phyloP scores from a whole-genome alignment of 2,113 vertebrate genomes.

The Poecile atricapillus region DNA sequence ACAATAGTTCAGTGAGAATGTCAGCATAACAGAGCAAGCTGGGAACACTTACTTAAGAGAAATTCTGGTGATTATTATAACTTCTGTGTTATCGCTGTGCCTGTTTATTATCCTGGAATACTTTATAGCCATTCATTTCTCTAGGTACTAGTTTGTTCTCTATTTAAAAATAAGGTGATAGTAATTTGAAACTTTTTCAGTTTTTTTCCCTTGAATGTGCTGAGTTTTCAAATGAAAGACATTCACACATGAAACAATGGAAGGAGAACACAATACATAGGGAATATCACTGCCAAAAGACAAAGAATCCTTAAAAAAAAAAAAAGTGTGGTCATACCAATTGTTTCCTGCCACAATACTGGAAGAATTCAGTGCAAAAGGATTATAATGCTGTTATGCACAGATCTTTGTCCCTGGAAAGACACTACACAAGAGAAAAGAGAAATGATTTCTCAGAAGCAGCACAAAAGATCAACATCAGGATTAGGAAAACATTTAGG shows the following conservation, averaged over 20 bases:
- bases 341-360: neutral
- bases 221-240: neutral
- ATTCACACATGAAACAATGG: neutral
- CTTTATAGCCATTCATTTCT: neutral
- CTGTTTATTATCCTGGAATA: constrained; percentile 35
- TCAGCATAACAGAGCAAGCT: constrained; percentile 51
- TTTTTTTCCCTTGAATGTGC: neutral
- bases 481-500: neutral
- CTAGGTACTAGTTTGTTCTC: neutral
- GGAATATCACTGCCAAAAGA: neutral
- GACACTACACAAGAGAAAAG: neutral
- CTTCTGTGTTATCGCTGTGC: neutral
- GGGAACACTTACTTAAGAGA: constrained; percentile 47
- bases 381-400: neutral
- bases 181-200: neutral
- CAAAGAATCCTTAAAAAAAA: neutral
- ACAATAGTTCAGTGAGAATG: constrained; percentile 30
- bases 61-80: constrained; percentile 26
- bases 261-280: neutral
- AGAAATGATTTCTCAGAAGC: neutral
- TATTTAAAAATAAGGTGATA: neutral
- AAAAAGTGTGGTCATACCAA: neutral
- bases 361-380: neutral
- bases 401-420: neutral
- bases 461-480: neutral